Base-by-base conservation (phyloP, 2,113 vertebrate genomes). In the Rana temporaria region DNA sequence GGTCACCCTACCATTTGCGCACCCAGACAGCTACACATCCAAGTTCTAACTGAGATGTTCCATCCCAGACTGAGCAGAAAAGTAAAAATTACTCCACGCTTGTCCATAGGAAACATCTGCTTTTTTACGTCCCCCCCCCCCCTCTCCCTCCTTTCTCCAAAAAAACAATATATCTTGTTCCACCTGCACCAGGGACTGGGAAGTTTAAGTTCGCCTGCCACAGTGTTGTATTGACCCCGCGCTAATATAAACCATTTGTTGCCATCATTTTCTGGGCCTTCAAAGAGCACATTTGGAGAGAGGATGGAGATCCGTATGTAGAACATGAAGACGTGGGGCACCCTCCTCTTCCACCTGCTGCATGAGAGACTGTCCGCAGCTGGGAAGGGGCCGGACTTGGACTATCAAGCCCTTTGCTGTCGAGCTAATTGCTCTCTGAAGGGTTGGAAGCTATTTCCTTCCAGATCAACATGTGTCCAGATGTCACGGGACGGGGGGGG, bases 401-500 rank as follows among this genome's bases (percentile, higher is more conserved):
- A 16, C n/a, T 12, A 17, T 22, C 70, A 74, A 73, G 56, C 30
- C 16, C 26, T 64, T 22, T 38, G 34, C 66, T 42, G 62, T 73
- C 62, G 15, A 22, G 60, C 63, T 67, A 82, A 82, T 82, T 75
- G 80, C 70, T 82, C 80, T 75, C 70, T 30, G 20, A 75, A 82
- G 80, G 66, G 6, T 55, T 75, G 60, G 48, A 62, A 82, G 66
- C 70, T 32, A 82, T 82, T 82, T 82, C 80, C 80, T 82, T 59
- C 80, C 80, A 65, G 71, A 82, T 65, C 60, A 74, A 82, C 70
- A 66, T 74, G 78, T 63, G 80, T 34, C 70, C 80, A 82, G 80
- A 82, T 82, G 80, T 75, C 67, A 34, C 16, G 30, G 20, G 34
- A 30, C 1, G 26, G 1, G 26, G 26, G 26, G 42, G 42, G 26